Conservation (phyloP, 1,140 invertebrate genomes). For the Heliothis virescens region DNA sequence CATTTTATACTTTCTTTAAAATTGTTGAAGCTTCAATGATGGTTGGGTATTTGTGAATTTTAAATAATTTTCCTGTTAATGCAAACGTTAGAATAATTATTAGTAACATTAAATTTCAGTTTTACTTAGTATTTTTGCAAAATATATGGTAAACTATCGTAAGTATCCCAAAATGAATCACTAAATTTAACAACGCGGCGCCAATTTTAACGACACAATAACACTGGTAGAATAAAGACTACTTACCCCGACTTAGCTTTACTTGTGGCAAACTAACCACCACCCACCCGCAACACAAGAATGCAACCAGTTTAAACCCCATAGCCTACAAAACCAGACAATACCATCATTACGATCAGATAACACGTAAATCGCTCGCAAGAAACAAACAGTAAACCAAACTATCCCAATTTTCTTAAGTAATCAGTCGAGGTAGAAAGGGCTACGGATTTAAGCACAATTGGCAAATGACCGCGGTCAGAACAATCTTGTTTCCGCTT, state of each 20-base stretch:
- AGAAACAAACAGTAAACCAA: not conserved
- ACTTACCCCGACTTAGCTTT: no score
- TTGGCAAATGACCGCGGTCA: slow-evolving; percentile 44
- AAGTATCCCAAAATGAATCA: no score
- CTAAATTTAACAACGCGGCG: no score
- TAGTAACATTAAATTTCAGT: no score
- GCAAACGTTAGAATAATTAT: not conserved
- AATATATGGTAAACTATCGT: no score
- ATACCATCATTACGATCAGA: not conserved
- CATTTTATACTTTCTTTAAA: slow-evolving; percentile 34
- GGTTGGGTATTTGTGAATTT: not conserved
- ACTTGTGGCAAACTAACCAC: no score
- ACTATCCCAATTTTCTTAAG: slow-evolving; percentile 44
- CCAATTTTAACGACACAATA: no score
- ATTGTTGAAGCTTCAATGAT: not conserved
- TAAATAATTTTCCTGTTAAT: not conserved
- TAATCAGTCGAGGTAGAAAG: slow-evolving; percentile 45
- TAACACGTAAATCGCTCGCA: slow-evolving; percentile 21
- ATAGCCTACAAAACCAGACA: not conserved
- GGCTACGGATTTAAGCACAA: slow-evolving; percentile 37
- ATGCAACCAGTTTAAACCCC: not conserved
- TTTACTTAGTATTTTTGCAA: no score
- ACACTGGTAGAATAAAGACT: no score
- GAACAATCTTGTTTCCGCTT: slow-evolving; percentile 58
- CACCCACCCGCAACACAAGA: no score